Conservation (phyloP, 2,113 vertebrate genomes). For the Dipodomys merriami region DNA sequence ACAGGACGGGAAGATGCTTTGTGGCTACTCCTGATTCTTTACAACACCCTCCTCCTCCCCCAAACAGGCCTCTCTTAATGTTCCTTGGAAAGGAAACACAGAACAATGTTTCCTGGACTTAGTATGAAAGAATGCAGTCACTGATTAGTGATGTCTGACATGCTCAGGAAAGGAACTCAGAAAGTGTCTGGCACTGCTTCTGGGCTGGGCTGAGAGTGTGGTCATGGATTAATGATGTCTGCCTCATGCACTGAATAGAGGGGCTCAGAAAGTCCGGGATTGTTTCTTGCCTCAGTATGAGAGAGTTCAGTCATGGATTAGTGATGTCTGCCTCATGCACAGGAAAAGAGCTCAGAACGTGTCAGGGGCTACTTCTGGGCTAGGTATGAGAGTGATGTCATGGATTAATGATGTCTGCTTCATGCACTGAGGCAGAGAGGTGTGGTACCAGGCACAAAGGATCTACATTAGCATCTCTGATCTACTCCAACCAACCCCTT, state of each 20-base stretch:
- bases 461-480: neutral
- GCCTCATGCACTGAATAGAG: neutral
- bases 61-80: neutral
- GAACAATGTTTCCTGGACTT: neutral
- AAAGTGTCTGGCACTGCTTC: neutral
- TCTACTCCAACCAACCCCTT: neutral
- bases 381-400: neutral
- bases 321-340: neutral
- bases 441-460: neutral
- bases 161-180: neutral
- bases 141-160: slow-evolving; percentile 10
- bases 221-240: slow-evolving; percentile 47
- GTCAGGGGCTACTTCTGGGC: neutral
- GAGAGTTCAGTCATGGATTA: neutral
- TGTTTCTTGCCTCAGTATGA: neutral
- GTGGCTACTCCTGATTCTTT: neutral
- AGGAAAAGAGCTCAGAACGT: neutral
- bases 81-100: neutral
- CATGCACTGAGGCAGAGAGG: neutral
- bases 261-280: neutral
- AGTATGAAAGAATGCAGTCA: neutral
- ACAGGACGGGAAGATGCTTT: neutral
- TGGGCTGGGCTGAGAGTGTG: neutral
- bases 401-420: slow-evolving; percentile 45
- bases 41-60: neutral